Conservation (phyloP, 1,140 invertebrate species). For the Drosophila sp. region DNA sequence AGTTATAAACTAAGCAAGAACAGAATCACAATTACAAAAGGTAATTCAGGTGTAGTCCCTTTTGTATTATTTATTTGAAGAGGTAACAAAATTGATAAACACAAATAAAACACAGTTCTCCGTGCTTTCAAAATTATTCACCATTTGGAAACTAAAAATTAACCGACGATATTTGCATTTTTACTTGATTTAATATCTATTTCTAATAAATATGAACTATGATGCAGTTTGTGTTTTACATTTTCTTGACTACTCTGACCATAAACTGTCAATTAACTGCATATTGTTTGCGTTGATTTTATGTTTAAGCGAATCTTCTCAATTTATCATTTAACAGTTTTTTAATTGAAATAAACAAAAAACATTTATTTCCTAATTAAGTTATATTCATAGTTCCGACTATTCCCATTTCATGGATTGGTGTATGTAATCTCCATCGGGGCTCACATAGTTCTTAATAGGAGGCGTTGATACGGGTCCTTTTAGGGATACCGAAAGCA, state of each 20-base stretch:
- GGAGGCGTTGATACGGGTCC: slow-evolving; percentile 92
- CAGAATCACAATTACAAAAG: slow-evolving; percentile 9
- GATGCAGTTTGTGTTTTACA: slow-evolving; percentile 22
- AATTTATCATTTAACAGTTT: slow-evolving; percentile 1
- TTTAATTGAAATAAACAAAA: slow-evolving; percentile 53
- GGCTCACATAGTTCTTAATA: slow-evolving; percentile 90
- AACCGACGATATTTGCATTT: slow-evolving; percentile 40
- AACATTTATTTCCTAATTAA: slow-evolving; percentile 38
- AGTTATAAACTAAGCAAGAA: slow-evolving; percentile 22
- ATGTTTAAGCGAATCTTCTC: not conserved
- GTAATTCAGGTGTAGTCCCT: slow-evolving; percentile 25
- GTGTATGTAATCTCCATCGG: slow-evolving; percentile 94
- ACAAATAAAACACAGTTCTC: slow-evolving; percentile 39
- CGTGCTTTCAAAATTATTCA: slow-evolving; percentile 39
- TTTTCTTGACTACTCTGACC: not conserved
- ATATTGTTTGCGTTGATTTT: not conserved
- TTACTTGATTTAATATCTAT: slow-evolving; percentile 53
- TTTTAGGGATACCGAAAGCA: slow-evolving; percentile 88
- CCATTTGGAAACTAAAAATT: slow-evolving; percentile 16
- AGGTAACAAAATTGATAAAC: slow-evolving; percentile 17
- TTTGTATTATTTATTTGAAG: slow-evolving; percentile 67
- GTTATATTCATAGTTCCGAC: not conserved
- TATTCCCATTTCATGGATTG: slow-evolving; percentile 91
- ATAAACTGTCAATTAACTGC: too few relatives aligned
- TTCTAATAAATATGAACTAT: slow-evolving; percentile 59